Base-by-base conservation (phyloP, 1,140 invertebrate genomes). In the Brachionus rotundiformis region DNA sequence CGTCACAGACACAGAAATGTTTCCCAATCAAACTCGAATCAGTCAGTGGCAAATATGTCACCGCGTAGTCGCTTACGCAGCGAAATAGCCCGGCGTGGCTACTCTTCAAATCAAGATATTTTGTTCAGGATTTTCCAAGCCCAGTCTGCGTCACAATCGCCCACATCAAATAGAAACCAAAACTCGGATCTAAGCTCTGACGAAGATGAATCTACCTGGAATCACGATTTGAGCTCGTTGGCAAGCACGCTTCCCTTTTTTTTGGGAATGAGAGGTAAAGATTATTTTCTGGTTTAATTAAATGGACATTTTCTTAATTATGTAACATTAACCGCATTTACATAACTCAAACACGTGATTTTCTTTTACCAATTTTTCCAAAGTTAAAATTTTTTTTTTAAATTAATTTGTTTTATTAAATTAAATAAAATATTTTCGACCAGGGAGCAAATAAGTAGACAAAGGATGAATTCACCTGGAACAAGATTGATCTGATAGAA, bases 161-260 rank as follows among this genome's bases (percentile, higher is more conserved):
- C 68, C 19, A 39, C 36, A 25, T 73, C 68, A 73, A 73, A 73
- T 73, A 36, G 41, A 73, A 44, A 73, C 41, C 36, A 59, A 39
- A 59, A 79, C 13, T 79, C 76, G 11, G 76, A 79, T 25, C n/a
- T 59, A 19, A 79, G 76, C n/a, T 79, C 76, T 23, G 76, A 79
- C 36, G 76, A 79, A n/a, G 76, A 79, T 7, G 76, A 79, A 33
- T 54, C 76, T 8, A 63, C 44, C 11, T 73, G 68, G 68, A 73
- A 73, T 25, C 47, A 59, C 36, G 54, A 79, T 31, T 79, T 79
- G 33, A 79, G 47, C 47, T 79, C 76, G 3, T 39, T 79, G 19
- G 76, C 76, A 8, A 36, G 41, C 29, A 59, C 76, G 5, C 36
- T 79, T 23, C 76, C 76, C 11, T 79, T 79, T 63, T 31, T 79